phyloP scores from a whole-genome alignment of 2,888 invertebrate genomes.

The Chironomus tentans region DNA sequence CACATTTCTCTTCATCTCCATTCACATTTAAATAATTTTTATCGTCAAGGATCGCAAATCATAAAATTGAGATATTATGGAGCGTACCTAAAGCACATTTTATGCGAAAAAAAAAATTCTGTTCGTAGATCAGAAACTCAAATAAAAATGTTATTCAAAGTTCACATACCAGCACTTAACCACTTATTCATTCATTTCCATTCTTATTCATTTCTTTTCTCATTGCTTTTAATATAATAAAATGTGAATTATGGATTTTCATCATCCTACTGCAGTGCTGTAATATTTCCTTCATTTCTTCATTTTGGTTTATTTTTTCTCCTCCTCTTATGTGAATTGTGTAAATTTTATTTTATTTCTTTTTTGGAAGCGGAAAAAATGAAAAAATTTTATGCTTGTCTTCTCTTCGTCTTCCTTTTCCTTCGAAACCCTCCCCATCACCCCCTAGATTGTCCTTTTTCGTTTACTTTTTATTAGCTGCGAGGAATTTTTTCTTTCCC shows the following conservation, averaged over 20 bases:
- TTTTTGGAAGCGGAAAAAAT: no score
- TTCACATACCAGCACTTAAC: slow-evolving; percentile 3
- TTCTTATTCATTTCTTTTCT: background rate
- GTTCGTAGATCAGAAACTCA: background rate
- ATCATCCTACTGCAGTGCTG: background rate
- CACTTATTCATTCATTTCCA: background rate
- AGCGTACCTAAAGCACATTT: no score
- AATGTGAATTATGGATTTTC: slow-evolving; percentile 13
- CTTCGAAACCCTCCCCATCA: no score
- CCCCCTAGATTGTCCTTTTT: no score
- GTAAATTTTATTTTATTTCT: no score
- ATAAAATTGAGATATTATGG: no score
- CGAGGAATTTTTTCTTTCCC: no score
- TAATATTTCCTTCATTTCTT: background rate
- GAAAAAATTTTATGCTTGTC: no score
- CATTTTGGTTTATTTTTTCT: background rate
- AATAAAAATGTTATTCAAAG: slow-evolving; percentile 22
- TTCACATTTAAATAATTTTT: background rate
- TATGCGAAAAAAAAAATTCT: background rate
- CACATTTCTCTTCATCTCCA: background rate
- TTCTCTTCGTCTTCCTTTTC: no score
- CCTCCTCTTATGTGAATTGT: background rate
- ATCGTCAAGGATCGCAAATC: background rate
- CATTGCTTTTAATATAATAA: slow-evolving; percentile 19
- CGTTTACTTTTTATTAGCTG: no score